phyloP scores from a whole-genome alignment of 2,113 vertebrate genomes.

The Myotis brandtii region DNA sequence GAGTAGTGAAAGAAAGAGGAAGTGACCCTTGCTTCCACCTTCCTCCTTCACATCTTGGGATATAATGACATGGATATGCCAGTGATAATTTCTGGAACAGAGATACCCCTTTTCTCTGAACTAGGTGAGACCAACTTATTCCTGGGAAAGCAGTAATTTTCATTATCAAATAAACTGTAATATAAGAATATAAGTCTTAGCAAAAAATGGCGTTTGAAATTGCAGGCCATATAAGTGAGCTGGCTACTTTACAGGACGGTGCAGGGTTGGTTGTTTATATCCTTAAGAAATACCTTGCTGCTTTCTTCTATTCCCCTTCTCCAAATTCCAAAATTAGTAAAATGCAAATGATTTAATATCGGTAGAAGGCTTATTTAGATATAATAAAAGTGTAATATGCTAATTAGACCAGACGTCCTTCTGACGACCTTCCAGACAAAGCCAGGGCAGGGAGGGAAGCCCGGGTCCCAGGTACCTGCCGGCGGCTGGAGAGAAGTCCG shows the following conservation, averaged over 20 bases:
- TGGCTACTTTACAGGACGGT: accelerated
- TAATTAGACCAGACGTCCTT: no score
- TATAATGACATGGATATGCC: not conserved
- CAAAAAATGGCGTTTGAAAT: not conserved
- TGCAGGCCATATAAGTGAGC: not conserved
- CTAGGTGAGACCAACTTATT: not conserved
- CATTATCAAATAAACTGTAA: constrained; percentile 13
- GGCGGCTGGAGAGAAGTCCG: no score
- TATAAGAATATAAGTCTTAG: not conserved
- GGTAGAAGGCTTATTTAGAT: not conserved
- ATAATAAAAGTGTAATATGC: no score
- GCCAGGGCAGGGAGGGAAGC: no score
- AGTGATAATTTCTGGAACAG: not conserved
- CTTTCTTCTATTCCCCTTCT: not conserved
- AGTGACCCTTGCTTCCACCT: not conserved
- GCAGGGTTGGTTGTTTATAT: not conserved
- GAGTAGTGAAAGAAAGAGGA: not conserved
- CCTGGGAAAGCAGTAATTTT: not conserved
- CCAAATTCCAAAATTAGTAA: not conserved
- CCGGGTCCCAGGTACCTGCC: no score
- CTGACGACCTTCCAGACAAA: no score
- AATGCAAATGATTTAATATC: not conserved
- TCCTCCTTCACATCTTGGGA: not conserved
- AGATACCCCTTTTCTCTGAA: not conserved
- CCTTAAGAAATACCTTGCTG: not conserved